Evolutionary conservation across 2,888 invertebrate genomes (phyloP).

Genomic region (Himalopsyche anomala): DNA sequence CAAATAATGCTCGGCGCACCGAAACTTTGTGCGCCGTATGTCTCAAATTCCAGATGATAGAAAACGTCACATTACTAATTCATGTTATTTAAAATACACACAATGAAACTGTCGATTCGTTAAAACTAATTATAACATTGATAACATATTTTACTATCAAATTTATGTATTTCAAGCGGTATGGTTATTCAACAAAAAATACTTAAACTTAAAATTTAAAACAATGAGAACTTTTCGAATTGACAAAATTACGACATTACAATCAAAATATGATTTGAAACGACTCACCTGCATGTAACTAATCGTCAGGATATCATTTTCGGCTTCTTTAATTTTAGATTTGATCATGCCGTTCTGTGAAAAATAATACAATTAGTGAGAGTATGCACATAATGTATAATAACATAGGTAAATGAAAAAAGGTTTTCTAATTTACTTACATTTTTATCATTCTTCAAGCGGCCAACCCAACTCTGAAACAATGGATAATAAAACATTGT

Average conservation of each 20-base stretch:
- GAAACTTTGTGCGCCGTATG: constrained; percentile 60
- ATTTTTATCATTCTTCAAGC: constrained; percentile 77
- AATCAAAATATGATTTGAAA: not conserved
- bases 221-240: not conserved
- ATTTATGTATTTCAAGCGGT: not conserved
- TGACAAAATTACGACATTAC: not conserved
- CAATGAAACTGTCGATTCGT: not conserved
- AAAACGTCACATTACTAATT: constrained; percentile 1
- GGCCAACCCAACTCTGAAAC: constrained; percentile 77
- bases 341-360: constrained; percentile 76
- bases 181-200: not conserved
- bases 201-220: constrained; percentile 14
- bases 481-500: constrained; percentile 55
- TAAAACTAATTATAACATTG: not conserved
- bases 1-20: constrained; percentile 56
- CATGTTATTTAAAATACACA: not conserved
- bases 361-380: constrained; percentile 63
- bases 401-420: constrained; percentile 32
- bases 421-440: constrained; percentile 70
- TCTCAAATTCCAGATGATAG: constrained; percentile 9
- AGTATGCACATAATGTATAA: constrained; percentile 49
- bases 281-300: constrained; percentile 78
- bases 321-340: constrained; percentile 78
- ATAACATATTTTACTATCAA: not conserved
- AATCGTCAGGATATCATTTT: constrained; percentile 78